phyloP scores from a whole-genome alignment of 2,113 vertebrate species.

The Caranx ignobilis region DNA sequence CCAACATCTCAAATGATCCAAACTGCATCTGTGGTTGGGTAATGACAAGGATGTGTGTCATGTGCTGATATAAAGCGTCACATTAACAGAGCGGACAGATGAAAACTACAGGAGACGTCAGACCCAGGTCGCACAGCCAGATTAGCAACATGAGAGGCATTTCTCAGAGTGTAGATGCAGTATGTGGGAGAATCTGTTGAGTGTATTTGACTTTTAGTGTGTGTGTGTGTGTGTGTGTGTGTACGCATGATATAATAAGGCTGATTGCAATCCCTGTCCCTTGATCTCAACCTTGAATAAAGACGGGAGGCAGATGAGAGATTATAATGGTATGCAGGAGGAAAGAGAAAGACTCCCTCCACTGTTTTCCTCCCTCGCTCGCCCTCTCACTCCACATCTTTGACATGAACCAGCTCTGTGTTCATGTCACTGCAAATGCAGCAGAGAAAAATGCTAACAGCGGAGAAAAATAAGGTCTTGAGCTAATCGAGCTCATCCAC shows the following conservation, averaged over 20 bases:
- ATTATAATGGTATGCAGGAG: conserved; percentile 62
- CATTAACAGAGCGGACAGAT: neutral
- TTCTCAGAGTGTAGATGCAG: neutral
- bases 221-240: conserved; percentile 16
- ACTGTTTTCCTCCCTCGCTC: conserved; percentile 14
- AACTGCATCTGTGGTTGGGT: neutral
- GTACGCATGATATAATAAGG: conserved; percentile 18
- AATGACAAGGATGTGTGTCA: neutral
- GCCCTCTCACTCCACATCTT: neutral
- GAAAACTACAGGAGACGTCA: neutral
- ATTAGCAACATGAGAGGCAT: conserved; percentile 14
- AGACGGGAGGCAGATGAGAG: conserved; percentile 54
- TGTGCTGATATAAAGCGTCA: conserved; percentile 1
- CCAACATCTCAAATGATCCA: neutral
- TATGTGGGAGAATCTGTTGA: neutral
- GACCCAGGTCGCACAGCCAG: neutral
- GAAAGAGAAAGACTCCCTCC: conserved; percentile 56
- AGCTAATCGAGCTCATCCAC: neutral
- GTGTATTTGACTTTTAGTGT: neutral
- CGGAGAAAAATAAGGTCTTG: neutral
- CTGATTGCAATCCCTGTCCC: conserved; percentile 48
- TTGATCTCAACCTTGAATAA: conserved; percentile 63
- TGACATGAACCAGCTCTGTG: conserved; percentile 57
- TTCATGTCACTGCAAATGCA: neutral
- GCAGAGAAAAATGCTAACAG: neutral